Evolutionary conservation across 2,888 invertebrate genomes (phyloP), one percentile per base, ranked within the genome.

Genomic region (Aphidoletes aphidimyza): DNA sequence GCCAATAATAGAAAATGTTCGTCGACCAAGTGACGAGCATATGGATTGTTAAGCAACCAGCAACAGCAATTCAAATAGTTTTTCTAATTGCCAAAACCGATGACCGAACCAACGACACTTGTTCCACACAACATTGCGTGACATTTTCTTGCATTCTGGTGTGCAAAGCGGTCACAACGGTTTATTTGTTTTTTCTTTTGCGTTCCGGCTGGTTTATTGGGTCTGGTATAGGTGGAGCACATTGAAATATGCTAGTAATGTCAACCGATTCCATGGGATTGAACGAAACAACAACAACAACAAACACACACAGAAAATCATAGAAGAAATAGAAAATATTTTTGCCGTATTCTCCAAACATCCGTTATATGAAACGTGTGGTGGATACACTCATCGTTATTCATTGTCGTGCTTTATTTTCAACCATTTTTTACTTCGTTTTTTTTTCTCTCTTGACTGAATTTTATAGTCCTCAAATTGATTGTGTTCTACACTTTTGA

Each of bases 41-140:
- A n/a, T n/a, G n/a, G n/a, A n/a, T n/a, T n/a, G n/a, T n/a, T n/a
- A n/a, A n/a, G n/a, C n/a, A n/a, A n/a, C n/a, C n/a, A n/a, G 30
- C 3, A 11, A 69, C 9, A 69, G 30, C 30, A 1, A 30, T 69
- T 30, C 30, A 30, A 42, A 30, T 69, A 30, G 14, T 69, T 69
- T 14, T 6, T 69, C 34, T 69, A 30, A 69, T 30, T 69, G 69
- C 69, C 17, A 69, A n/a, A n/a, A n/a, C n/a, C n/a, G n/a, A n/a
- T n/a, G n/a, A n/a, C n/a, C n/a, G n/a, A 26, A 69, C 69, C 17
- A 30, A 69, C 69, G 69, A 69, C 69, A 69, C 30, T 69, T n/a
- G n/a, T n/a, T n/a, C 14, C 30, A 14, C 8, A 17, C 26, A 47
- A 69, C n/a, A 69, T 69, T 69, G 69, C 69, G 69, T 69, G 69